A percentile compares a stretch with the other conserved stretches of the same genome.
These are phyloP conservation scores for Propithecus deckenii DNA, from an alignment of 2,797 vertebrate genomes.

Conservation along the genomic window DNA sequence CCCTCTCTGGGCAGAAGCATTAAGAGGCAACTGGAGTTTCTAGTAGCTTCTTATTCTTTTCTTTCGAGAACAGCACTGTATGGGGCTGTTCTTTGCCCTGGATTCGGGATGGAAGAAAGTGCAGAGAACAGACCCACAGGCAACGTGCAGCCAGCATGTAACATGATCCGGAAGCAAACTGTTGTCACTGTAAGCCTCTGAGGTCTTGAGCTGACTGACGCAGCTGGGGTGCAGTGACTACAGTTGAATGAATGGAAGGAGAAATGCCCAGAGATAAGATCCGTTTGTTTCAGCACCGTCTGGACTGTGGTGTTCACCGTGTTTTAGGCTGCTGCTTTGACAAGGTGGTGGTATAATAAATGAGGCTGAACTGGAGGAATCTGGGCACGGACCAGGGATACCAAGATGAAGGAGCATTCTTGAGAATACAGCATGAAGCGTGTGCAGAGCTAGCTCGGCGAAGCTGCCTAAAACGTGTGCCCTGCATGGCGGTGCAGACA, in stretches of 20 bases:
- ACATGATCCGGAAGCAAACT: fast-evolving
- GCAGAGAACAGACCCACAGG: background rate
- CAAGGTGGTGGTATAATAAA: background rate
- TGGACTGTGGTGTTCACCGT: background rate
- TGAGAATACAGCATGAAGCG: background rate
- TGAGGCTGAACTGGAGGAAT: background rate
- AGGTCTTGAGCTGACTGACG: fast-evolving
- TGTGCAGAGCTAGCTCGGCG: background rate
- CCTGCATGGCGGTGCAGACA: background rate
- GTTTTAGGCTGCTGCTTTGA: background rate
- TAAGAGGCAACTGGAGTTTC: background rate
- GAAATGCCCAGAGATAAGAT: too few species aligned
- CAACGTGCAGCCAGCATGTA: fast-evolving
- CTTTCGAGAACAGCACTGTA: background rate
- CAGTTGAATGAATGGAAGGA: background rate
- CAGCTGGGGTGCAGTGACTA: fast-evolving
- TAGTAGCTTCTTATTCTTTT: background rate
- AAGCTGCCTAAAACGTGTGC: too few species aligned
- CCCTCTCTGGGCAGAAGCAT: background rate
- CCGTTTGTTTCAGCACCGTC: too few species aligned
- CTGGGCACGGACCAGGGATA: background rate
- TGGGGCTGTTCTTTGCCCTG: background rate
- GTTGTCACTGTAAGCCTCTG: fast-evolving
- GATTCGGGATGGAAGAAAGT: background rate
- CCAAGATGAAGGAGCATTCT: fast-evolving